A percentile compares a stretch with the other conserved stretches of the same genome.
These are phyloP conservation scores for Mesembrinibis cayennensis DNA, from an alignment of 2,113 vertebrate genomes.

Conservation along the genomic window DNA sequence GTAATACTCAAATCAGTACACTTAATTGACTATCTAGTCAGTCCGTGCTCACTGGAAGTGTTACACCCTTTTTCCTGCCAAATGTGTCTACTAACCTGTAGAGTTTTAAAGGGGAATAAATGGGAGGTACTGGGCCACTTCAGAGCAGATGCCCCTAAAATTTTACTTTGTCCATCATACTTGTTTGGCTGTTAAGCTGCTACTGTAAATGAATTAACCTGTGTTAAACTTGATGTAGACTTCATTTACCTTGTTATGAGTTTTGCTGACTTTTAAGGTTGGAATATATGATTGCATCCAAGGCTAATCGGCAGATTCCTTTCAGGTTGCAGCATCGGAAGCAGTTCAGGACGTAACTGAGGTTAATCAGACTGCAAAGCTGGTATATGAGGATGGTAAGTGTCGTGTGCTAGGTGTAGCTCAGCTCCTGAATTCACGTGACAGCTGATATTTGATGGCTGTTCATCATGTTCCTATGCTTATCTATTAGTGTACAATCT, in stretches of 20 bases:
- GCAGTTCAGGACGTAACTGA: conserved; percentile 62
- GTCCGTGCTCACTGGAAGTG: background rate
- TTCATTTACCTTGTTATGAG: background rate
- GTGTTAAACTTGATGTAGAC: background rate
- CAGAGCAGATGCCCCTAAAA: background rate
- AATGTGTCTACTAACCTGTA: background rate
- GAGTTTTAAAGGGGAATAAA: background rate
- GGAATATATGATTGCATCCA: background rate
- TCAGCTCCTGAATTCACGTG: background rate
- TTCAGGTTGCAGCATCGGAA: conserved; percentile 84
- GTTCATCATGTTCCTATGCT: background rate
- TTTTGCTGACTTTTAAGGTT: background rate
- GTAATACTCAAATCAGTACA: background rate
- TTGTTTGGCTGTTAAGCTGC: background rate
- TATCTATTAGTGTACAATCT: background rate
- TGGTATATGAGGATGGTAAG: conserved; percentile 97
- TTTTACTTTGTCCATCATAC: background rate
- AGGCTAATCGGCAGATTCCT: conserved; percentile 21
- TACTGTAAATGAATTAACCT: background rate
- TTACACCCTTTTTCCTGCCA: background rate
- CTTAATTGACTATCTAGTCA: background rate
- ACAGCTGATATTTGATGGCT: background rate
- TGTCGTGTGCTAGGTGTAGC: background rate
- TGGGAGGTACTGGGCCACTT: background rate
- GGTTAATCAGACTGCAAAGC: conserved; percentile 85